A percentile compares a stretch with the other conserved stretches of the same genome.
These are phyloP conservation scores for Cinclus mexicanus DNA, from an alignment of 2,113 vertebrate genomes.

Conservation along the genomic window DNA sequence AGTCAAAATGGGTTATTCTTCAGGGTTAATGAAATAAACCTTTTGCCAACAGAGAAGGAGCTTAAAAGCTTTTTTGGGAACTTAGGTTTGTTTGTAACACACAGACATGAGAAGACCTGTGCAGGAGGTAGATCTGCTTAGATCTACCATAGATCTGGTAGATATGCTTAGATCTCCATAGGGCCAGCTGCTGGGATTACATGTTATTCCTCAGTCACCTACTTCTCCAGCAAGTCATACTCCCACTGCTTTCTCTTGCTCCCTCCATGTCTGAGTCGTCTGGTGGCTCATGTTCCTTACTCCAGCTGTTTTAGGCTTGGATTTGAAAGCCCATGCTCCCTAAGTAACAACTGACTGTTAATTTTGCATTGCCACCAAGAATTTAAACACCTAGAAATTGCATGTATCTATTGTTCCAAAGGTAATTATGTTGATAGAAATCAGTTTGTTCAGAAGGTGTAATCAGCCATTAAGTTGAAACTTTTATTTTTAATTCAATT, in stretches of 20 bases:
- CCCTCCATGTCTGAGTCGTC: background rate
- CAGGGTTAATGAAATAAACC: background rate
- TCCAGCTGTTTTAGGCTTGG: background rate
- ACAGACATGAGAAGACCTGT: no score
- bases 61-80: background rate
- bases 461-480: background rate
- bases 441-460: background rate
- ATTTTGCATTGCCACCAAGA: background rate
- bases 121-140: background rate
- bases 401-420: background rate
- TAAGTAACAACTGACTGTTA: background rate
- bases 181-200: background rate
- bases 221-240: background rate
- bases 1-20: background rate
- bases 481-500: background rate
- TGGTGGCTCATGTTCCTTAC: background rate
- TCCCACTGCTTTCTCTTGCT: background rate
- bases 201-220: background rate
- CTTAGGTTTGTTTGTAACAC: background rate
- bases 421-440: background rate
- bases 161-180: background rate
- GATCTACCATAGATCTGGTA: background rate
- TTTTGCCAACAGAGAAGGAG: background rate
- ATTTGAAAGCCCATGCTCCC: background rate
- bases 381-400: background rate